Evolutionary conservation across 2,113 vertebrate species (phyloP).

Genomic region (Clarias batrachus): DNA sequence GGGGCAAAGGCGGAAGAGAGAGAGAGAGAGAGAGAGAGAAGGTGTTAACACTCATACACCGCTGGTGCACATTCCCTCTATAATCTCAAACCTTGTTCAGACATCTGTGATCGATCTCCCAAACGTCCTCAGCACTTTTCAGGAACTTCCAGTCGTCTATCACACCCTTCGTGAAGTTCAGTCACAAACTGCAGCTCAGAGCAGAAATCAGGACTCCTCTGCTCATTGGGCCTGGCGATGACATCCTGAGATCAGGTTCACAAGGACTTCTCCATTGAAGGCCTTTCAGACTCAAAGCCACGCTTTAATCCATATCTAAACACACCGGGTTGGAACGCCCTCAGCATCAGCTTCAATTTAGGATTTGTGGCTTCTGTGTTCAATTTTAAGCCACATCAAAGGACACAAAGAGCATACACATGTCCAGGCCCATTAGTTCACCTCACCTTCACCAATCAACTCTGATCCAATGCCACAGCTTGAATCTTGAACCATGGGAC

Average conservation of each 20-base stretch:
- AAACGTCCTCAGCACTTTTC: neutral
- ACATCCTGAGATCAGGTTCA: neutral
- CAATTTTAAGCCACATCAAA: neutral
- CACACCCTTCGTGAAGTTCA: neutral
- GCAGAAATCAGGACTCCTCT: neutral
- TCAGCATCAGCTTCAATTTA: neutral
- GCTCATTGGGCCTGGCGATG: neutral
- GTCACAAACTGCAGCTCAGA: neutral
- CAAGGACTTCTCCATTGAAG: neutral
- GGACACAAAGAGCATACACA: neutral
- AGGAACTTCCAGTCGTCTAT: neutral
- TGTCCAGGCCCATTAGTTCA: neutral
- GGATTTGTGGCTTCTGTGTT: neutral
- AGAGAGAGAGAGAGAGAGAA: no score
- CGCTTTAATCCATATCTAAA: neutral
- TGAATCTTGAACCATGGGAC: neutral
- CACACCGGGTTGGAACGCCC: neutral
- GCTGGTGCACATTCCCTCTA: neutral
- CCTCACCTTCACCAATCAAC: neutral
- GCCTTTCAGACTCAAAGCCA: neutral
- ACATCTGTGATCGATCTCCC: neutral
- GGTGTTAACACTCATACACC: neutral
- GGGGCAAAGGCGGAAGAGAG: neutral
- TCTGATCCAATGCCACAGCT: neutral
- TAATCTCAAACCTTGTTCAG: neutral